Percentiles rank a stretch among this genome's conserved stretches.
These are phyloP conservation scores for Sebastes vulpes DNA, from an alignment of 2,797 vertebrate species.

Conservation along the genomic window DNA sequence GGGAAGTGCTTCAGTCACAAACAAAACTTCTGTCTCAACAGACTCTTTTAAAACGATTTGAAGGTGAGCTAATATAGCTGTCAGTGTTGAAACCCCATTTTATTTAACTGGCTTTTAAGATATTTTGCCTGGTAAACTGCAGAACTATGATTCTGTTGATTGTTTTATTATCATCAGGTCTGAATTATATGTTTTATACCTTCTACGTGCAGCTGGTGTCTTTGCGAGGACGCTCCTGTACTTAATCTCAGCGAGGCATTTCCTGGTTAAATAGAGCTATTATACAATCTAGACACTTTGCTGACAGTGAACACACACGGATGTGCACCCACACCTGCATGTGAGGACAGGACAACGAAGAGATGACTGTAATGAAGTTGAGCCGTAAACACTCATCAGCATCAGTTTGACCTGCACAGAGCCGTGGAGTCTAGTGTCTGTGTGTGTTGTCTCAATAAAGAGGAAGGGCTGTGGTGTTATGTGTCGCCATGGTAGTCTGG, in stretches of 20 bases:
- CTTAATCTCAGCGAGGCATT: not conserved
- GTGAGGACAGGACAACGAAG: not conserved
- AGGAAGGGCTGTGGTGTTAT: conserved; percentile 25
- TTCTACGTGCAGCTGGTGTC: not conserved
- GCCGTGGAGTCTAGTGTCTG: conserved; percentile 1
- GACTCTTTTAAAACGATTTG: not conserved
- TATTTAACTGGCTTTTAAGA: not conserved
- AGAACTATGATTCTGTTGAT: not conserved
- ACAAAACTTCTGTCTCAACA: not conserved
- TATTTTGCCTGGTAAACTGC: not conserved
- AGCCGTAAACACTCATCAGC: conserved; percentile 51
- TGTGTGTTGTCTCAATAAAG: conserved; percentile 50
- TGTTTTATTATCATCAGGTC: not conserved
- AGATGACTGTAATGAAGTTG: conserved; percentile 25
- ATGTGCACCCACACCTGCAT: not conserved
- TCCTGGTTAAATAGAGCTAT: not conserved
- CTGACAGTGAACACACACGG: not conserved
- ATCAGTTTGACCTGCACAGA: conserved; percentile 6
- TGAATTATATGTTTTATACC: not conserved
- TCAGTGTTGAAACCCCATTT: not conserved
- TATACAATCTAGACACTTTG: not conserved
- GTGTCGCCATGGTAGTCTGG: conserved; percentile 29
- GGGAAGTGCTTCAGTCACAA: not conserved
- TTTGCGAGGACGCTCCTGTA: not conserved
- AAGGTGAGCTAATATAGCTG: not conserved